Base-by-base conservation (phyloP, 2,797 vertebrate genomes). In the Coccyzus lansbergi region DNA sequence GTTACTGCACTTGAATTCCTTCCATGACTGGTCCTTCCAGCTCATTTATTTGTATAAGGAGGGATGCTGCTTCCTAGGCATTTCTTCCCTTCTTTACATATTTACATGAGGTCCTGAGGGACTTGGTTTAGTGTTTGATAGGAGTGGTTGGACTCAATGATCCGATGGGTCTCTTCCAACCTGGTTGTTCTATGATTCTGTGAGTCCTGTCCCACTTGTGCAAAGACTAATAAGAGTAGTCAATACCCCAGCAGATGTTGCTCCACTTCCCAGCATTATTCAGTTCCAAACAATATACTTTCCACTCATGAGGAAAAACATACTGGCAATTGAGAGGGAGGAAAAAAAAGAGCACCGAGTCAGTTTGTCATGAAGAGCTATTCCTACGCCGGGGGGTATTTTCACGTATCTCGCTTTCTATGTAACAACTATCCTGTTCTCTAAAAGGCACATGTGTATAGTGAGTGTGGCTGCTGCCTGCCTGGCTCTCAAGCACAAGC, bases 271-370 rank as follows among this genome's bases (percentile, higher is more conserved):
- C 58, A 87, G 53, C 44, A 42, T 89, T 82, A 92, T 83, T 92
- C 92, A 56, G 17, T 87, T 91, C 59, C 71, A 86, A 91, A 84
- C 64, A 91, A 88, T 87, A 82, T 90, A 80, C 77, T 87, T 94
- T 21, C 34, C n/a, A n/a, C 96, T 91, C 95, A 89, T 67, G 65
- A 91, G 87, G 58, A 83, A 94, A 95, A 95, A 86, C 75, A 88
- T 31, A 72, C 56, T 94, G 70, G 33, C 83, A 76, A 28, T 44
- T 44, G 40, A 71, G 90, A 85, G 46, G 34, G 25, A 51, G 56
- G 69, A 94, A 79, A 51, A 51, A 59, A 90, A 64, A 74, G 55
- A 89, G 33, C 49, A 36, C 31, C 86, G 75, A 86, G 34, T 34
- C 71, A 93, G 79, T 82, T 91, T 83, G 55, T 53, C 93, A 38